A percentile compares a stretch with the other conserved stretches of the same genome.
These are phyloP conservation scores for Trogon melanurus DNA, from an alignment of 2,113 vertebrate genomes.

Conservation along the genomic window DNA sequence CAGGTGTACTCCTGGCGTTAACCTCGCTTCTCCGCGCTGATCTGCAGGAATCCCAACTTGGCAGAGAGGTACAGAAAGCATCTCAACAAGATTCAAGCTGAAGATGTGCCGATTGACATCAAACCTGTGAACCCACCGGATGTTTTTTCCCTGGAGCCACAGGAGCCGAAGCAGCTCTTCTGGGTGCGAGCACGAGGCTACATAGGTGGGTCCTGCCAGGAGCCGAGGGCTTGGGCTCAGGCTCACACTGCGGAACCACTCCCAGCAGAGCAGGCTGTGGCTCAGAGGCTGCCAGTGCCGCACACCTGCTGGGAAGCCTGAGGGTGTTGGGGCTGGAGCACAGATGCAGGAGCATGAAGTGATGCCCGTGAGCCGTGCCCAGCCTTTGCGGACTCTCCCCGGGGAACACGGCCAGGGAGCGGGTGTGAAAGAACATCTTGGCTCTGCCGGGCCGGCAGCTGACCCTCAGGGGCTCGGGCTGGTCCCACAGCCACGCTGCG, in stretches of 20 bases:
- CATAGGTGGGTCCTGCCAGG: slow-evolving; percentile 80
- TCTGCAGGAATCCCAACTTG: slow-evolving; percentile 84
- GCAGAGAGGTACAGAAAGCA: slow-evolving; percentile 77
- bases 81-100: slow-evolving; percentile 85
- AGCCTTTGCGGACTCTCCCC: fast-evolving
- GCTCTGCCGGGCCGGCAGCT: neutral
- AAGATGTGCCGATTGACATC: slow-evolving; percentile 91
- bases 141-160: slow-evolving; percentile 22
- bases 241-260: too few species aligned
- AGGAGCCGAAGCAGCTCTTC: slow-evolving; percentile 86
- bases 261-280: fast-evolving
- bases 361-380: fast-evolving
- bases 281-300: fast-evolving
- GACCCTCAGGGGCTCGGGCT: fast-evolving
- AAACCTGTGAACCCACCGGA: slow-evolving; percentile 83
- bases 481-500: fast-evolving
- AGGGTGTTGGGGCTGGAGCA: neutral
- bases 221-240: fast-evolving
- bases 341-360: fast-evolving
- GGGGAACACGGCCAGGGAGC: fast-evolving
- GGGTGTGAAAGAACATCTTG: neutral
- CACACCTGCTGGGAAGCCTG: neutral
- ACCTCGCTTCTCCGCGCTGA: neutral
- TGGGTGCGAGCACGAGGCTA: slow-evolving; percentile 91
- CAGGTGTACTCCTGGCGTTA: neutral